Evolutionary conservation across 1,140 invertebrate species (phyloP), one percentile per base, ranked within the genome.

Genomic region (Octopus bimaculoides): DNA sequence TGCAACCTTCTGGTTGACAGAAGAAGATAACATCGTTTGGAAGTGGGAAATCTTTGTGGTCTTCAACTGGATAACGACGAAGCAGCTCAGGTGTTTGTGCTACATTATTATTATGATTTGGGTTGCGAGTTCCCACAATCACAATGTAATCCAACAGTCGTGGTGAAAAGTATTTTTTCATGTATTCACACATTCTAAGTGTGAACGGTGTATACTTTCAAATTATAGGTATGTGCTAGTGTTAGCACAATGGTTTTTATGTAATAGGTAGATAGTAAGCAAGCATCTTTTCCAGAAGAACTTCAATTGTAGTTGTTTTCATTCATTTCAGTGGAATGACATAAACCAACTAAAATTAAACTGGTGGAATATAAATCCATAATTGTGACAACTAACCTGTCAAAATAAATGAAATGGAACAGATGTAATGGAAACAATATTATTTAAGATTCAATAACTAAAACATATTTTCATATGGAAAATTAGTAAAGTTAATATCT

Each of bases 1-100:
- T 88, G 88, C 98, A 99, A 76, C 98, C 98, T 92, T 99, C 98
- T 0, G 98, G 98, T 90, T 99, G 98, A 89, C 98, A 99, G 91
- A 99, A 99, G 88, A 98, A 98, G 8, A 99, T 97, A 93, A 99
- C 98, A 91, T 99, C 98, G 85, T 97, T 91, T 1, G 98, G 97
- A 81, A 99, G 91, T 1, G 96, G 95, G 91, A 99, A 99, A 90
- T 99, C 98, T 88, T 90, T 89, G 90, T 99, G 98, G 90, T 99
- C 98, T 82, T 98, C 96, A 8, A 96, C 92, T 0, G 98, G 98
- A 91, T 99, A 99, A n/a, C 98, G 93, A 55, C 97, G 84, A 17
- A 91, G 81, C 52, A 91, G 82, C 77, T 91, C 89, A 26, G 90
- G 90, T 8, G 88, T 88, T 79, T 90, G 89, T 8, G 88, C 86